Evolutionary conservation across 2,113 vertebrate species (phyloP), one percentile per base, ranked within the genome.

Genomic region (Stercorarius parasiticus): DNA sequence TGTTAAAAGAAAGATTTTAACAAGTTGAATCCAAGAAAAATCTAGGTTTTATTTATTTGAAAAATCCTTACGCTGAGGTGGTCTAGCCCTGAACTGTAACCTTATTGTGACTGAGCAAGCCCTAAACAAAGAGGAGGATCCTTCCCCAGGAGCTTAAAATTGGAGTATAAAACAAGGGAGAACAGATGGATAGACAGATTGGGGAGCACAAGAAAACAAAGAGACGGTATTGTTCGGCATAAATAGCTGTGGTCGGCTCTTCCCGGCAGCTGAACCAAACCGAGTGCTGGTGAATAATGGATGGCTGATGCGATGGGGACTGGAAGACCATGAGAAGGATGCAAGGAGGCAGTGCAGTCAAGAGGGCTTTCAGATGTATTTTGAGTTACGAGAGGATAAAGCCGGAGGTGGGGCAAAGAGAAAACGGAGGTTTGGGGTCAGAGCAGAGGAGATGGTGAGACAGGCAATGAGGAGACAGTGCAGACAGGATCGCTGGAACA

Each of bases 121-220:
- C 19, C n/a, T 10, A 30, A 90, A 94, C 89, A 95, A 94, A 90
- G 82, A 77, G 64, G 73, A 81, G 82, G 82, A 81, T 77, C 88
- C 95, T 95, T 92, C 82, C 86, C 73, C 86, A 73, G 86, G 95
- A 96, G 95, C 95, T 94, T 81, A 22, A 55, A 69, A 9, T 25
- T 7, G 69, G 64, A 81, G 80, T 49, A 2, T 26, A 18, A 84
- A 89, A 14, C 86, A 3, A 76, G 81, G 64, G 20, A 80, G 77
- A 93, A 67, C 95, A 96, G 95, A 95, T 95, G 95, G 95, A 58
- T 6, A n/a, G 77, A 14, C 93, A 96, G 93, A 89, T 89, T 93
- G 95, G 91, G 91, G 88, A 91, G 91, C 88, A 53, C 34, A 8
- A 25, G 30, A 34, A n/a, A 47, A 95, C 91, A 95, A 96, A 96